Evolutionary conservation across 1,140 invertebrate genomes (phyloP), one percentile per base, ranked within the genome.

Genomic region (Phortica variegata): DNA sequence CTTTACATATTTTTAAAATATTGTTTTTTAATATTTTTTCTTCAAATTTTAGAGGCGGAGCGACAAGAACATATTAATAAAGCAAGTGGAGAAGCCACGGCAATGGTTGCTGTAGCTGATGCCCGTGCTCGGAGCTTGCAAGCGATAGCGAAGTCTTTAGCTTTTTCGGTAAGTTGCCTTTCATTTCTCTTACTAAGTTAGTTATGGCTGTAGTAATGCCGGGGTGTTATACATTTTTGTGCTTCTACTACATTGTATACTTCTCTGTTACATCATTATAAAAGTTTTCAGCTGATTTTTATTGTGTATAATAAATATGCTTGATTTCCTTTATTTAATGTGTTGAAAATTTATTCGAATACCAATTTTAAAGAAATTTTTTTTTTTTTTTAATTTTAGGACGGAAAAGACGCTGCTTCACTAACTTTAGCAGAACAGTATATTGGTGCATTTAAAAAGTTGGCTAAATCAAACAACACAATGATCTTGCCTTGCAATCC

Each of bases 371-470:
- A n/a, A 34, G 4, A 4, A 34, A 34, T 13, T 6, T 8, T 32
- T 61, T 65, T 20, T 46, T 38, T 59, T 44, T 68, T 75, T 53
- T 42, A 51, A 42, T 70, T 76, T n/a, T 56, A 86, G 79, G 81
- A 86, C 54, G 92, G 90, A 34, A 83, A 84, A 53, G 86, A 93
- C 79, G 96, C 96, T 3, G 96, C 95, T 12, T 87, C 91, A 1
- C 79, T 98, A n/a, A 87, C 85, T 20, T 80, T 98, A 48, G 96
- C 96, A 1, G 94, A 98, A 68, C 91, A 97, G 65, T 99, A 99
- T 75, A 90, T 99, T 31, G 76, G 82, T 19, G 95, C 95, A 10
- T 98, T 98, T 77, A 83, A 91, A 65, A 89, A 96, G 63, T 75
- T 99, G 42, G 96, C 96, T 0, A 90, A 93, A 77, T 87, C 87